Conservation (phyloP, 2,113 vertebrate species). For the Sinosuthora webbiana region DNA sequence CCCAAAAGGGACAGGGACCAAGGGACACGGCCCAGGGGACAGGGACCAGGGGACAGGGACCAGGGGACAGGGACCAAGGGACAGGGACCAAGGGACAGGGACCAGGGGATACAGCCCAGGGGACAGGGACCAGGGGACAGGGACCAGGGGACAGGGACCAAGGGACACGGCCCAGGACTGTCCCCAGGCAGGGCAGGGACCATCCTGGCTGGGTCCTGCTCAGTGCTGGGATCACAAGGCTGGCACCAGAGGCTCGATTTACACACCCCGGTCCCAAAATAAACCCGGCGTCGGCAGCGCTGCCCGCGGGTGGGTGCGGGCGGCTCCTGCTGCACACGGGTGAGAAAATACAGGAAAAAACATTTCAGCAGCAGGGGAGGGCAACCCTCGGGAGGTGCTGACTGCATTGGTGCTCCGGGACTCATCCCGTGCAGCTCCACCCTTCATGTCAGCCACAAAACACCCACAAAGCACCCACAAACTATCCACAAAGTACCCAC, state of each 20-base stretch:
- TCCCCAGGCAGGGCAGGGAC: too few relatives aligned
- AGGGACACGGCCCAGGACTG: too few relatives aligned
- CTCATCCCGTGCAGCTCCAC: background rate
- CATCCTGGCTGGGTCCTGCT: background rate
- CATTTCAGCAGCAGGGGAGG: background rate
- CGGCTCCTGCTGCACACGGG: background rate
- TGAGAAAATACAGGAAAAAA: background rate
- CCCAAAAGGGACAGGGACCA: too few relatives aligned
- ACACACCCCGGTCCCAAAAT: background rate
- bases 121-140: too few relatives aligned
- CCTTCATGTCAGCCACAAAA: background rate
- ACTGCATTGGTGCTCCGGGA: background rate
- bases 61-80: too few relatives aligned
- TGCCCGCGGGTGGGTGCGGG: background rate
- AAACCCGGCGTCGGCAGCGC: background rate
- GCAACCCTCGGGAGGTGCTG: accelerated
- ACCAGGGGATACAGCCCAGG: too few relatives aligned
- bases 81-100: too few relatives aligned
- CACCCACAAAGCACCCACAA: background rate
- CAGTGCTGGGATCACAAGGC: background rate
- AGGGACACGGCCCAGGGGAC: too few relatives aligned
- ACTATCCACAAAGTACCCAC: background rate
- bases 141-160: too few relatives aligned
- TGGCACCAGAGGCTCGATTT: background rate
- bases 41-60: too few relatives aligned